Evolutionary conservation across 1,140 invertebrate species (phyloP).

Genomic region (Piezodorus guildinii): DNA sequence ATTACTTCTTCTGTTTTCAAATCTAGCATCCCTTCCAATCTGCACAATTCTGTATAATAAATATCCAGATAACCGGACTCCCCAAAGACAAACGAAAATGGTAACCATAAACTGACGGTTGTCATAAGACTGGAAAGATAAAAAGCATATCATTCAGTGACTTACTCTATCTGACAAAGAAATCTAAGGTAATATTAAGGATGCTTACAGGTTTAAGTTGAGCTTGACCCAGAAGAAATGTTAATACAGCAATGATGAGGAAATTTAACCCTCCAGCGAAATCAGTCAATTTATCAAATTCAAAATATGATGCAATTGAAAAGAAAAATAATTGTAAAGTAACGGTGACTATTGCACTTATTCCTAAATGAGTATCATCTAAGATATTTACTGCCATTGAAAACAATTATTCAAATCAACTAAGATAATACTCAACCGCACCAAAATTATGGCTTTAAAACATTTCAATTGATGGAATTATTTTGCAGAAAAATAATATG

Average conservation of each 20-base stretch:
- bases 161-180: not conserved
- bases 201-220: conserved; percentile 37
- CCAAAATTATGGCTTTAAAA: too few species aligned
- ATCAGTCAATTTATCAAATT: conserved; percentile 82
- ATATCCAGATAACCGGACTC: conserved; percentile 67
- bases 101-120: conserved; percentile 80
- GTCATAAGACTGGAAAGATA: conserved; percentile 55
- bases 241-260: conserved; percentile 73
- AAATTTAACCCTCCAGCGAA: conserved; percentile 87
- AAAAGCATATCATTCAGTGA: not conserved
- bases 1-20: conserved; percentile 78
- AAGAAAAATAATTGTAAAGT: conserved; percentile 83
- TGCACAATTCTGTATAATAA: conserved; percentile 77
- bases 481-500: too few species aligned
- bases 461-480: too few species aligned
- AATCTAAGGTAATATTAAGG: not conserved
- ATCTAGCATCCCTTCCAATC: conserved; percentile 79
- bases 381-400: conserved; percentile 55
- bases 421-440: too few species aligned
- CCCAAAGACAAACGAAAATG: conserved; percentile 74
- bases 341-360: conserved; percentile 77
- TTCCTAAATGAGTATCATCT: conserved; percentile 74
- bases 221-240: conserved; percentile 66
- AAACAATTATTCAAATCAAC: too few species aligned
- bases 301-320: conserved; percentile 66